Percentiles rank a stretch among this genome's conserved stretches.
Conservation (phyloP, 1,140 invertebrate species). For the Chymomyza costata region DNA sequence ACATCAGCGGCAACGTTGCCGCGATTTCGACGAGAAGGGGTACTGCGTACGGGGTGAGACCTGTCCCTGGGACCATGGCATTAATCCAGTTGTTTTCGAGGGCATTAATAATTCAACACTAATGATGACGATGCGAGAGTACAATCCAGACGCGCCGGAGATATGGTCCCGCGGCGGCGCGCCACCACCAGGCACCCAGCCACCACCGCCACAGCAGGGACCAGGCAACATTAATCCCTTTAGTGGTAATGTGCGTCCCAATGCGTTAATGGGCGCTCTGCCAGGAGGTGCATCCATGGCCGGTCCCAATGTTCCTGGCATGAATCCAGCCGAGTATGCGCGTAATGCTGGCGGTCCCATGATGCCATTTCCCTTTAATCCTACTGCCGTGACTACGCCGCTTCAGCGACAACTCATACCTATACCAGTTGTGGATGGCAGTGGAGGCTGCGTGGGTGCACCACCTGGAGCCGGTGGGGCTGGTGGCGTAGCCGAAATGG, state of each 20-base stretch:
- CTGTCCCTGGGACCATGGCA: conserved; percentile 96
- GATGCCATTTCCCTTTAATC: conserved; percentile 68
- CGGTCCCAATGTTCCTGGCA: conserved; percentile 38
- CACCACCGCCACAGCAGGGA: conserved; percentile 35
- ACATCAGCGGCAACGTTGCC: conserved; percentile 61
- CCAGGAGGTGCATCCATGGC: conserved; percentile 32
- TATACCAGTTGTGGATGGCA: conserved; percentile 79
- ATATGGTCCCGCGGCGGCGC: conserved; percentile 78
- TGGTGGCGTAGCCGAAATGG: conserved; percentile 43
- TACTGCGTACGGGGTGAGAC: conserved; percentile 96
- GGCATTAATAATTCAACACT: conserved; percentile 80
- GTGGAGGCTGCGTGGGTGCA: conserved; percentile 12
- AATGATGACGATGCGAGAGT: conserved; percentile 80
- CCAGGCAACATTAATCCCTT: conserved; percentile 64
- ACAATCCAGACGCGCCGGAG: conserved; percentile 91
- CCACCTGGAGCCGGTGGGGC: conserved; percentile 29
- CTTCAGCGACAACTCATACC: conserved; percentile 79
- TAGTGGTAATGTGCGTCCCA: conserved; percentile 59
- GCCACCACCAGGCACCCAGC: conserved; percentile 47
- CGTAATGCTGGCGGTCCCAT: conserved; percentile 46
- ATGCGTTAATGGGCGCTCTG: conserved; percentile 13
- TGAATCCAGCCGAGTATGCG: conserved; percentile 46
- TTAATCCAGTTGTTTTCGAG: conserved; percentile 94
- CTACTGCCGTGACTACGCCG: conserved; percentile 59
- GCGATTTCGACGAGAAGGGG: conserved; percentile 84